A percentile compares a stretch with the other conserved stretches of the same genome.
Evolutionary conservation across 2,797 vertebrate genomes (phyloP).

Genomic region (Liparis tanakae): DNA sequence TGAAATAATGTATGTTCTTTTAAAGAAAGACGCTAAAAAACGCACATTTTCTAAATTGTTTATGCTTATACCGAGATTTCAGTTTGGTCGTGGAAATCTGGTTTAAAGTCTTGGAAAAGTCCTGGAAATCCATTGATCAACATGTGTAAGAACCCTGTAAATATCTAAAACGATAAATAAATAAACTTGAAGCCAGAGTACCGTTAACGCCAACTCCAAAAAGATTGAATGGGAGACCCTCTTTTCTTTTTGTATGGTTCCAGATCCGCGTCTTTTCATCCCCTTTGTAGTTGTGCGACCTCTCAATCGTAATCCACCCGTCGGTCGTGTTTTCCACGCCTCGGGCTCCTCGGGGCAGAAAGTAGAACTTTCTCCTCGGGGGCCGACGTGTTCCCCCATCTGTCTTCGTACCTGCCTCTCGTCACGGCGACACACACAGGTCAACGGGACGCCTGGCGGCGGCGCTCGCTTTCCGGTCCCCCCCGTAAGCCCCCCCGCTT

Average conservation of each 20-base stretch:
- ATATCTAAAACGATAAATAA: no score
- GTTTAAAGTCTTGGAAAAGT: no score
- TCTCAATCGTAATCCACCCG: background rate
- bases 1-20: no score
- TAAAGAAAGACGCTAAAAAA: no score
- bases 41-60: no score
- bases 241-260: background rate
- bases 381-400: slow-evolving; percentile 14
- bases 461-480: slow-evolving; percentile 13
- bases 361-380: background rate
- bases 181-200: no score
- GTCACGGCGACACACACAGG: slow-evolving; percentile 32
- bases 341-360: background rate
- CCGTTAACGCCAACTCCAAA: no score
- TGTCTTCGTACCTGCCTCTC: background rate
- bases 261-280: background rate
- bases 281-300: background rate
- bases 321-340: slow-evolving; percentile 1
- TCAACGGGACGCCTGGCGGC: slow-evolving; percentile 25
- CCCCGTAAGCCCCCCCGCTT: slow-evolving; percentile 26
- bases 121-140: no score
- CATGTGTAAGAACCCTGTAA: no score
- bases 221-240: background rate
- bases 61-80: no score
- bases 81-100: no score